These are phyloP conservation scores for Helicoverpa zea DNA, from an alignment of 1,140 invertebrate genomes.

Conservation along the genomic window DNA sequence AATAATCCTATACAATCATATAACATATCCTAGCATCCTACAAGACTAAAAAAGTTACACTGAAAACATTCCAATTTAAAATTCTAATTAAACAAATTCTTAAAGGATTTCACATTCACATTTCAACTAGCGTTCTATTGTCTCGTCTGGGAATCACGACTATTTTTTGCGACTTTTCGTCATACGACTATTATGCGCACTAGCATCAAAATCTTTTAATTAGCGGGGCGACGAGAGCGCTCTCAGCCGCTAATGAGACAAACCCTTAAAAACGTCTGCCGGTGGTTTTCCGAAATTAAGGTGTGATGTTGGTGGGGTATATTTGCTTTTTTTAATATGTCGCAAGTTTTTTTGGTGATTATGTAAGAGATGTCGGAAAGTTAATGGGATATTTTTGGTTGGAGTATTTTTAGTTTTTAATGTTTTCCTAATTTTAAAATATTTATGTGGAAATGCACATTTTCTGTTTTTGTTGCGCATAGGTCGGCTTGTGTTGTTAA, in stretches of 20 bases:
- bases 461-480: no score
- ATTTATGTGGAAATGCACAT: no score
- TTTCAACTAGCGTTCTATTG: slow-evolving; percentile 24
- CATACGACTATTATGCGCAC: slow-evolving; percentile 47
- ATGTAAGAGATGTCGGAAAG: no score
- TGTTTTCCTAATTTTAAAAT: no score
- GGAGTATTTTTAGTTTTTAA: no score
- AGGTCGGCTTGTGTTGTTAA: no score
- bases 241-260: slow-evolving; percentile 76
- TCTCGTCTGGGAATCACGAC: slow-evolving; percentile 11
- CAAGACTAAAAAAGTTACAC: background rate
- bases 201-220: slow-evolving; percentile 71
- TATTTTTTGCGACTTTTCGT: slow-evolving; percentile 38
- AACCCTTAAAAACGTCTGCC: slow-evolving; percentile 68
- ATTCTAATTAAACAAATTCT: slow-evolving; percentile 44
- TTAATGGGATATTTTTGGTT: no score
- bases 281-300: slow-evolving; percentile 43
- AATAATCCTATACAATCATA: background rate
- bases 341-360: background rate
- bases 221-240: slow-evolving; percentile 58
- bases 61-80: slow-evolving; percentile 4
- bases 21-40: background rate
- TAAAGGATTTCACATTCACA: slow-evolving; percentile 2
- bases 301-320: slow-evolving; percentile 13
- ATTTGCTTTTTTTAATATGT: background rate